phyloP scores from a whole-genome alignment of 2,797 vertebrate species.

The Poeciliopsis turneri region DNA sequence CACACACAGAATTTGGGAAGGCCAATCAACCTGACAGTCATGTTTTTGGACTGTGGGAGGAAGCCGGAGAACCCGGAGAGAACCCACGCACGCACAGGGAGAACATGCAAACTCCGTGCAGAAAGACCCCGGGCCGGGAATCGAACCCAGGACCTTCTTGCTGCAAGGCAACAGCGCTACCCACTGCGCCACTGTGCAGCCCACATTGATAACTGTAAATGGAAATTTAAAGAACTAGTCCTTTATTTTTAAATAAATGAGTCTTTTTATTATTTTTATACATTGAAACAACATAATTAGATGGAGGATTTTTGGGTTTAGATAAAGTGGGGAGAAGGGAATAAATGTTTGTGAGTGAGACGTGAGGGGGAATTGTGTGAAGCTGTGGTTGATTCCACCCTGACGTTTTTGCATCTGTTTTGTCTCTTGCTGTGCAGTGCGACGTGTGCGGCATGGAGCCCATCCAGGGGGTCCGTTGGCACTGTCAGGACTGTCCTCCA shows the following conservation, averaged over 20 bases:
- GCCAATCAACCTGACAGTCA: too few relatives aligned
- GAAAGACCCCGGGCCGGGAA: too few relatives aligned
- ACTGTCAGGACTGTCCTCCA: constrained; percentile 94
- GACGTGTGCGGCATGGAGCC: constrained; percentile 93
- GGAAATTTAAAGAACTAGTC: background rate
- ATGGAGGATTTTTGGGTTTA: background rate
- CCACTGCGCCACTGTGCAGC: too few relatives aligned
- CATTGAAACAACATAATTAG: background rate
- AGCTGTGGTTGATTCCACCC: background rate
- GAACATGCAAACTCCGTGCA: too few relatives aligned
- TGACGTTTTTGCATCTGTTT: background rate
- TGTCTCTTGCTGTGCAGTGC: constrained; percentile 79
- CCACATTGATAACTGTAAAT: background rate
- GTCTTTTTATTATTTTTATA: background rate
- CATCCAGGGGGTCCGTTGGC: constrained; percentile 95
- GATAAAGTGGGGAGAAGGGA: background rate
- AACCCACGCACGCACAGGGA: too few relatives aligned
- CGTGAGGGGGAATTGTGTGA: background rate
- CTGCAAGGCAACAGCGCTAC: too few relatives aligned
- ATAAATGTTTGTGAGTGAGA: background rate
- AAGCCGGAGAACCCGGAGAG: too few relatives aligned
- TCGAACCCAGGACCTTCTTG: too few relatives aligned
- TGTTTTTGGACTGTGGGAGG: too few relatives aligned
- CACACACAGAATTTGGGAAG: too few relatives aligned
- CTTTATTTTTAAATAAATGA: background rate